A percentile compares a stretch with the other conserved stretches of the same genome.
Evolutionary conservation across 2,888 invertebrate genomes (phyloP).

Genomic region (Antheraea assamensis): DNA sequence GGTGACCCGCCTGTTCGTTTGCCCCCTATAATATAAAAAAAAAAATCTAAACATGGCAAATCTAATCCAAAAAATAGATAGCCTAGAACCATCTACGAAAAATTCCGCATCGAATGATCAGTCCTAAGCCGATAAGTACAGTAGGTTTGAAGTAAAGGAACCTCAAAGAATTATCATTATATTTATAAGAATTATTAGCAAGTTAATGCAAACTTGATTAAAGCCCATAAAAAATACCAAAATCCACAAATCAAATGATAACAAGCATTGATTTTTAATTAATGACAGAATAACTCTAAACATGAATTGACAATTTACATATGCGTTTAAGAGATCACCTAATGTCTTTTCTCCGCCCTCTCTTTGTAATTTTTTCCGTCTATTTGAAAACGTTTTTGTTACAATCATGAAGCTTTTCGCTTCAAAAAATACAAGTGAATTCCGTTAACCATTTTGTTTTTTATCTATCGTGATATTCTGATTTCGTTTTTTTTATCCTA

Average conservation of each 20-base stretch:
- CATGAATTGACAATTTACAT: not conserved
- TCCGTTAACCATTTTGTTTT: not conserved
- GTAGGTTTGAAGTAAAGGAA: too few relatives aligned
- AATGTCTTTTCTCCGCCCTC: not conserved
- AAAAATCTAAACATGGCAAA: not conserved
- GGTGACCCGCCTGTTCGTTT: too few relatives aligned
- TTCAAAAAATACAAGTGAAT: slow-evolving; percentile 17
- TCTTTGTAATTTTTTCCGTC: not conserved
- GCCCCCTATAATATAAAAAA: too few relatives aligned
- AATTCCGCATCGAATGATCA: not conserved
- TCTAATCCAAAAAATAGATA: too few relatives aligned
- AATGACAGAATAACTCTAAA: not conserved
- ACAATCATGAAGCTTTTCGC: slow-evolving; percentile 15
- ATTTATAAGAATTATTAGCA: too few relatives aligned
- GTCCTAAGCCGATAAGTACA: too few relatives aligned
- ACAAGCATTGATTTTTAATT: not conserved
- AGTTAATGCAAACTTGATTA: too few relatives aligned
- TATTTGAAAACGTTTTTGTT: slow-evolving; percentile 18
- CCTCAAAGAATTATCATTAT: too few relatives aligned
- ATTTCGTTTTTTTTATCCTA: slow-evolving; percentile 1
- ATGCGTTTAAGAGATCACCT: not conserved
- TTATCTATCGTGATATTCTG: not conserved
- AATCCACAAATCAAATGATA: too few relatives aligned
- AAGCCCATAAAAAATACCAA: too few relatives aligned
- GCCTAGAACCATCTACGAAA: too few relatives aligned